Conservation (phyloP, 2,888 invertebrate genomes). For the Loripinus fragilis region DNA sequence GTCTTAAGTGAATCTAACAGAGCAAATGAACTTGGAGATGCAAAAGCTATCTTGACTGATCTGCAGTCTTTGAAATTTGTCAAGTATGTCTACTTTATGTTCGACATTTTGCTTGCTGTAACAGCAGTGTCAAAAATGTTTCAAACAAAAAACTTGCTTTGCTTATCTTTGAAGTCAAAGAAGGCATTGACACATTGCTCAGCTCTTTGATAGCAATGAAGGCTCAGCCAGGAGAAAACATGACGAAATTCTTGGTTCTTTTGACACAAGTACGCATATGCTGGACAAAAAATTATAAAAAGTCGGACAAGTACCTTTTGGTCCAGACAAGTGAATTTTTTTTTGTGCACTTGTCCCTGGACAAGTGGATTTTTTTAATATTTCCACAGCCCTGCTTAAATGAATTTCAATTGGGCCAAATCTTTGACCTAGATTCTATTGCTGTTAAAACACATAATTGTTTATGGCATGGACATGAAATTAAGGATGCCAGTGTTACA, state of each 20-base stretch:
- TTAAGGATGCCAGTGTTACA: too few species aligned
- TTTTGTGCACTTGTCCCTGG: slow-evolving; percentile 9
- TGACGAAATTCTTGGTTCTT: slow-evolving; percentile 6
- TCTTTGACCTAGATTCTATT: too few species aligned
- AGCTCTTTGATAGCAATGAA: slow-evolving; percentile 37
- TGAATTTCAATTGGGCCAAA: too few species aligned
- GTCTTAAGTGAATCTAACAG: neutral
- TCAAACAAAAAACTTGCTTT: neutral
- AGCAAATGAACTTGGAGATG: neutral
- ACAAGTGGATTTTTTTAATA: too few species aligned
- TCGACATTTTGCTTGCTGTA: neutral
- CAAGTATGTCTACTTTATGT: neutral
- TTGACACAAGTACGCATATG: slow-evolving; percentile 17
- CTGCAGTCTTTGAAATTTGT: neutral
- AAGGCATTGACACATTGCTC: slow-evolving; percentile 37
- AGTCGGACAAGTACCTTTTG: slow-evolving; percentile 27
- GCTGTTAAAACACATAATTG: too few species aligned
- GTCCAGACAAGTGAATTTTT: slow-evolving; percentile 37
- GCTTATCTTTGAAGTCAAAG: slow-evolving; percentile 37
- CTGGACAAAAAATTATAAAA: slow-evolving; percentile 32
- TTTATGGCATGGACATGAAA: too few species aligned
- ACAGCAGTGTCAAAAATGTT: neutral
- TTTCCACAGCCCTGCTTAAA: too few species aligned
- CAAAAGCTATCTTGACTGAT: neutral
- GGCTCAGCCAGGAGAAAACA: slow-evolving; percentile 12